Base-by-base conservation (phyloP, 2,113 vertebrate species). In the Neogobius melanostomus region DNA sequence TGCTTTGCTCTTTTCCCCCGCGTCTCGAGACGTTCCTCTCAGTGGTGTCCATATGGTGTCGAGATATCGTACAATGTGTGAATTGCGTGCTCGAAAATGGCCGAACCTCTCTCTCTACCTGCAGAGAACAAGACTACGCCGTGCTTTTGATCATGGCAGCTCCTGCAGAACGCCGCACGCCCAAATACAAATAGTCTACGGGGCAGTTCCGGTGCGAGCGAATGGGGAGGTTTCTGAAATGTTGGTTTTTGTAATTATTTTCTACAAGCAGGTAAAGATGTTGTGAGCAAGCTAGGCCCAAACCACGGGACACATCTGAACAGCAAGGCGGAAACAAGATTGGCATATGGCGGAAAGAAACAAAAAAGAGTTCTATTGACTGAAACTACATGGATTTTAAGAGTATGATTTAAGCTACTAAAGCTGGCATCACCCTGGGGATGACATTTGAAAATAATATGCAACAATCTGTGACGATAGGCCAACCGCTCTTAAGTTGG, bases 51-150 rank as follows among this genome's bases (percentile, higher is more conserved):
- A 72, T 79, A 82, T 77, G 82, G 74, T 45, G 52, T 16, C 75
- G 49, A 81, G 72, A 84, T 75, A 82, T 78, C 82, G 44, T 9
- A 45, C 47, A 78, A 74, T 82, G 79, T 82, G 80, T 75, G 68
- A 67, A 74, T 51, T 69, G 74, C 52, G 70, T 68, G 51, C 78
- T 79, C 72, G 79, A 61, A 79, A 80, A 74, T 75, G 75, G 77
- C 75, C 66, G 64, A 79, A 83, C 28, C 69, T 59, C 57, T 62
- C 47, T 72, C 66, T 42, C 63, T 72, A 81, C 88, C 80, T 88
- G 82, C 85, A 86, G 82, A 85, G 86, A 53, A 60, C 72, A 69
- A 36, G 76, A 83, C 85, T 86, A 74, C 72, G 75, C 44, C 47
- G 16, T 14, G 63, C 85, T 87, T 56, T 90, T 88, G 84, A 85